Evolutionary conservation across 2,113 vertebrate species (phyloP), one percentile per base, ranked within the genome.

Genomic region (Sylvia atricapilla): DNA sequence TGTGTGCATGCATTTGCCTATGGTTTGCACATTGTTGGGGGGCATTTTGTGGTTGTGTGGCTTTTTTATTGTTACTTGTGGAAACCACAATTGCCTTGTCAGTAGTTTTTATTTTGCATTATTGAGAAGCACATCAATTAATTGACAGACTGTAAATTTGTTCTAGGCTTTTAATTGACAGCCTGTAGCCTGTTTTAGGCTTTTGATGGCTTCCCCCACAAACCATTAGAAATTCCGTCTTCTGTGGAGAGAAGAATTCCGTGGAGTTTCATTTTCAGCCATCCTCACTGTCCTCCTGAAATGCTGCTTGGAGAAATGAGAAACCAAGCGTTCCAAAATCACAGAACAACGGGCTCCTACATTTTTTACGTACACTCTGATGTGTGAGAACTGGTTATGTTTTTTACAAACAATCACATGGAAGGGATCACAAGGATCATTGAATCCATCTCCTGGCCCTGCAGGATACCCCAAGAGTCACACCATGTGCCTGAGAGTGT

Each of bases 401-500:
- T 74, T 87, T 80, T 64, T 55, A 24, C 25, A 44, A 20, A 52
- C 27, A 44, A 2, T 3, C 33, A 39, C 63, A 60, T 19, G 44
- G 55, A 60, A 69, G 33, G 33, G 84, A 52, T 25, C 39, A 13
- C 13, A 37, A 24, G 8, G 55, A 46, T 87, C 33, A 10, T 11
- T 4, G 46, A 69, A 23, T 53, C 39, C 33, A 33, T 21, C 64
- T 62, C n/a, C 55, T 39, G 39, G 18, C 84, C 33, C 46, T 69
- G 84, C 27, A 46, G 27, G 27, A 33, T 5, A 52, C 22, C 14
- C 15, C 33, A 28, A 37, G 33, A 52, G 63, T 77, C 46, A 69
- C 22, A 46, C 33, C 12, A 19, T 62, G 28, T 53, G 64, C 33
- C 39, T n/a, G 33, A 39, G 39, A 46, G 46, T 0, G 0, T 69